Evolutionary conservation across 1,140 invertebrate genomes (phyloP).

Genomic region (Lepidurus couesii): DNA sequence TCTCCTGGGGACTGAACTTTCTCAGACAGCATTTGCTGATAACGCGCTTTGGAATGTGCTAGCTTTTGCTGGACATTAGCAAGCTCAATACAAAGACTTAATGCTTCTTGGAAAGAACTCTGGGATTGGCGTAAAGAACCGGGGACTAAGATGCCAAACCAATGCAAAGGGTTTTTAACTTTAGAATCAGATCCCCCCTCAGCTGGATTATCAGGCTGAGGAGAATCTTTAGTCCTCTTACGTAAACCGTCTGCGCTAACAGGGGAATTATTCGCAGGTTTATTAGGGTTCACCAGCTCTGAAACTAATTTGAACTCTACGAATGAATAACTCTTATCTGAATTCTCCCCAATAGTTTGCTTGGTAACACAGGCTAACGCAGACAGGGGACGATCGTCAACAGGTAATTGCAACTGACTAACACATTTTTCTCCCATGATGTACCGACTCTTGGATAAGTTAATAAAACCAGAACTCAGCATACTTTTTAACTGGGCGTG

Average conservation of each 20-base stretch:
- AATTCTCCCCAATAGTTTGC: not conserved
- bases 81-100: not conserved
- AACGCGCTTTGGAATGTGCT: not conserved
- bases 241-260: not conserved
- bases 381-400: not conserved
- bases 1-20: not conserved
- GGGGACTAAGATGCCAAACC: not conserved
- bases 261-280: not conserved
- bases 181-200: not conserved
- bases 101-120: not conserved
- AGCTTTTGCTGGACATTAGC: not conserved
- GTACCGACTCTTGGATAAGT: not conserved
- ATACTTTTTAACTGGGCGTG: not conserved
- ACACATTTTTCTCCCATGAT: conserved; percentile 4
- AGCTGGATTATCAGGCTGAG: not conserved
- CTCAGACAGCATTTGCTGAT: not conserved
- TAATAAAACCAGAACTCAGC: not conserved
- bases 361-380: not conserved
- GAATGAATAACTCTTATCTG: not conserved
- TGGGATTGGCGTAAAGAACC: not conserved
- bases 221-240: not conserved
- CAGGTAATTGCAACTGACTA: not conserved
- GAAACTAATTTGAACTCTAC: not conserved
- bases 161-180: not conserved
- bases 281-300: not conserved